Conservation (phyloP, 92 coral and sea anemone species). For the Nematostella vectensis region DNA sequence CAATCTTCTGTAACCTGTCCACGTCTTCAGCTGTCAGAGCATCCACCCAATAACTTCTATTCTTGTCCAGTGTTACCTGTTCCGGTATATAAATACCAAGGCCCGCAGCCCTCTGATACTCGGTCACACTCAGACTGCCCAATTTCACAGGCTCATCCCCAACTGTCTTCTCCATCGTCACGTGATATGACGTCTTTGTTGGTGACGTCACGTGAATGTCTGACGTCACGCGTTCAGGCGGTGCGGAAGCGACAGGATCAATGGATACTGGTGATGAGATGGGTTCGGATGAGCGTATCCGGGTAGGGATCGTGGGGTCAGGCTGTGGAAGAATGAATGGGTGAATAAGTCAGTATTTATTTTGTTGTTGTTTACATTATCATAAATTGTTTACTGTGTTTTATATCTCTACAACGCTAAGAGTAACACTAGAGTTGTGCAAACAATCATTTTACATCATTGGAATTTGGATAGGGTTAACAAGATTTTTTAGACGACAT, state of each 20-base stretch:
- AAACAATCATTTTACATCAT: too few species aligned
- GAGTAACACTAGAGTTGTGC: too few species aligned
- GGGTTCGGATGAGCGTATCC: not conserved
- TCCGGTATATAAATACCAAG: slow-evolving; percentile 16
- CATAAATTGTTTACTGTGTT: too few species aligned
- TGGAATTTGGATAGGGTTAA: too few species aligned
- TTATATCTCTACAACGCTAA: too few species aligned
- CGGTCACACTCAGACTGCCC: slow-evolving; percentile 6
- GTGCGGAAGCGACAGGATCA: not conserved
- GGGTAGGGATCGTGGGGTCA: not conserved
- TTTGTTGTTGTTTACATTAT: too few species aligned
- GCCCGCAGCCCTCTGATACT: slow-evolving; percentile 7
- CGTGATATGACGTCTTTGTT: not conserved
- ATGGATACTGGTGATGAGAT: not conserved
- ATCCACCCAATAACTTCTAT: slow-evolving; percentile 13
- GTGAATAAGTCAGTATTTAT: too few species aligned
- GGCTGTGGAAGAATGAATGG: too few species aligned
- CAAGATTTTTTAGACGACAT: too few species aligned
- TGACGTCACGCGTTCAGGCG: not conserved
- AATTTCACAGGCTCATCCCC: too few species aligned
- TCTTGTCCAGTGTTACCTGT: slow-evolving; percentile 5
- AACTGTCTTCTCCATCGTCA: too few species aligned
- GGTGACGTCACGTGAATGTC: not conserved
- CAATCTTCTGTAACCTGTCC: slow-evolving; percentile 19
- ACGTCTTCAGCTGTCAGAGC: slow-evolving; percentile 23